Evolutionary conservation across 1,140 invertebrate species (phyloP), one percentile per base, ranked within the genome.

Genomic region (Onthophagus taurus): DNA sequence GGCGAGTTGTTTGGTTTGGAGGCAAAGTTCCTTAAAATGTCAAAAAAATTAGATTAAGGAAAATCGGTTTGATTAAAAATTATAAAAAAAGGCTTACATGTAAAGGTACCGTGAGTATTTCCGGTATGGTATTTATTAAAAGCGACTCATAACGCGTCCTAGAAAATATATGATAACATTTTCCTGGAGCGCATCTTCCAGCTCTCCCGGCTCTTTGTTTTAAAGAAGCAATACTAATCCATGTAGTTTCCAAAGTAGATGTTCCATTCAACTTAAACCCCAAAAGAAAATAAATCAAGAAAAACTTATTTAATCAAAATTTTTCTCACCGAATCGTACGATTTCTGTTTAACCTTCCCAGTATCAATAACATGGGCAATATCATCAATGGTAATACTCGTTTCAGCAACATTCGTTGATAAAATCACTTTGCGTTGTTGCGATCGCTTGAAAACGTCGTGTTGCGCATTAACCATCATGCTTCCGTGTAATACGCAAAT

Each of bases 351-450:
- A 1, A 85, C 81, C 61, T 89, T 91, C 2, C 93, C 93, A 7
- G 76, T 76, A 63, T 97, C 90, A 34, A 97, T 83, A 0, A 97
- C 90, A 65, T 83, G 94, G 0, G 87, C 78, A 1, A 94, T 81
- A 66, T 94, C 89, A 59, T 90, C 82, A 30, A 97, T 89, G 0
- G 92, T 96, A 16, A 96, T 81, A 51, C 86, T 89, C 0, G 90
- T 95, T 64, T 97, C 92, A 0, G 90, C 89, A 51, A 97, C 92
- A 60, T 95, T 94, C 0, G 93, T 97, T 0, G 89, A 82, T 1
- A 97, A 70, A 35, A 97, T 89, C 24, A 95, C 82, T 68, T 94
- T 94, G 0, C 71, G 67, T 8, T 75, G 76, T 2, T 64, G 55
- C 2, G 16, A 66, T 0, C 72, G 68, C n/a, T 74, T 71, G 55